Evolutionary conservation across 2,888 invertebrate species (phyloP).

Genomic region (Glyphotaelius pellucidus): DNA sequence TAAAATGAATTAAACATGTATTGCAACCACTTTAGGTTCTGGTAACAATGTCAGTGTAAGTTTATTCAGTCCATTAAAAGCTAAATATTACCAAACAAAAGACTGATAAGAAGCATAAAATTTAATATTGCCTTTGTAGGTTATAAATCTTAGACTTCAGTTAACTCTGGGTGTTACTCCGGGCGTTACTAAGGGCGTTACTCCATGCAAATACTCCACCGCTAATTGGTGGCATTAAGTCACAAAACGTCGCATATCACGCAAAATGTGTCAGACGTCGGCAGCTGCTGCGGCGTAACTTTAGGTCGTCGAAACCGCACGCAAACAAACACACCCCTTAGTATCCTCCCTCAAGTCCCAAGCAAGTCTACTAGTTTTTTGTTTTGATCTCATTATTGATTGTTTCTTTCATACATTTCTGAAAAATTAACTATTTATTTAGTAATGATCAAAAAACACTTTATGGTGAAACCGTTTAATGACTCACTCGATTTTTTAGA

Average conservation of each 20-base stretch:
- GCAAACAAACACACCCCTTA: not conserved
- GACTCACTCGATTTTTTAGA: too few species aligned
- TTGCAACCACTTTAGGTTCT: not conserved
- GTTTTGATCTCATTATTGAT: not conserved
- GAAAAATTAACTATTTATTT: not conserved
- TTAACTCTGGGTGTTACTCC: not conserved
- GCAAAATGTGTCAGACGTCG: not conserved
- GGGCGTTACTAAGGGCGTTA: not conserved
- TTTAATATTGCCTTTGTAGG: not conserved
- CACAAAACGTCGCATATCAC: not conserved
- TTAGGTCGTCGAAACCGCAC: not conserved
- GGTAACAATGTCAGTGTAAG: not conserved
- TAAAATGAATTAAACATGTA: too few species aligned
- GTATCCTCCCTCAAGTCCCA: not conserved
- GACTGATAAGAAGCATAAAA: not conserved
- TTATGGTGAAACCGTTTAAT: too few species aligned
- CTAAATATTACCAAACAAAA: not conserved
- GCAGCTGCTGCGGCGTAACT: not conserved
- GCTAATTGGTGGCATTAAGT: slow-evolving; percentile 2
- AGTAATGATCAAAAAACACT: too few species aligned
- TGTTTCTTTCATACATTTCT: not conserved
- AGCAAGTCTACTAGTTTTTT: not conserved
- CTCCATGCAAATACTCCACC: not conserved
- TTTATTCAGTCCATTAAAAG: not conserved
- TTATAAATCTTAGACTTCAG: not conserved